phyloP scores from a whole-genome alignment of 2,888 invertebrate genomes.

The Mimachlamys varia region DNA sequence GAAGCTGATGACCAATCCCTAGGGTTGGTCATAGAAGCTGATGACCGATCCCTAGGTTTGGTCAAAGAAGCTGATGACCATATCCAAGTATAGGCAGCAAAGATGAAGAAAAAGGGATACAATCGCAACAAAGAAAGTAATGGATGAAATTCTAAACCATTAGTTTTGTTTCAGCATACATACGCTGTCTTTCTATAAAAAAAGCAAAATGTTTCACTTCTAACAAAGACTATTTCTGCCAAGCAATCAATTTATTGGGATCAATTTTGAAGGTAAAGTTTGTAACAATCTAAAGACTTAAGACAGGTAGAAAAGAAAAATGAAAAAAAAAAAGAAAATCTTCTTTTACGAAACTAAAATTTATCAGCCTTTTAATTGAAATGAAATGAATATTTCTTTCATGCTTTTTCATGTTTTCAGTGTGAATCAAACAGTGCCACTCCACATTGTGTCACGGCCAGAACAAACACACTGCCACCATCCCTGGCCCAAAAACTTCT shows the following conservation, averaged over 20 bases:
- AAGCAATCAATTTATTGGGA: background rate
- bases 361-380: background rate
- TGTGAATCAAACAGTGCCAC: background rate
- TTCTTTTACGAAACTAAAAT: background rate
- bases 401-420: background rate
- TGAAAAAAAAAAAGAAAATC: background rate
- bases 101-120: background rate
- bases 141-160: background rate
- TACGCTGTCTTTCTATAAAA: background rate
- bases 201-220: too few relatives aligned
- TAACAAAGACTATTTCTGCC: too few relatives aligned
- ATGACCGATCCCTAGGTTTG: background rate
- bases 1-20: background rate
- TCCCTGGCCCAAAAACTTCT: background rate
- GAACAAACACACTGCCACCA: background rate
- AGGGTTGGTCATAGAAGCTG: background rate
- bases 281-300: too few relatives aligned
- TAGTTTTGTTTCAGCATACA: background rate
- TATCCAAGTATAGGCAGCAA: too few relatives aligned
- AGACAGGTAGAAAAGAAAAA: background rate
- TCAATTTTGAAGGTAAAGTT: background rate
- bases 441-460: background rate
- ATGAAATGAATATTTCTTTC: background rate
- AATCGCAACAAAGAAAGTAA: background rate
- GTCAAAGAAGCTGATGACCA: background rate